A percentile compares a stretch with the other conserved stretches of the same genome.
Evolutionary conservation across 2,797 vertebrate species (phyloP).

Genomic region (Gymnoscopelus braueri): DNA sequence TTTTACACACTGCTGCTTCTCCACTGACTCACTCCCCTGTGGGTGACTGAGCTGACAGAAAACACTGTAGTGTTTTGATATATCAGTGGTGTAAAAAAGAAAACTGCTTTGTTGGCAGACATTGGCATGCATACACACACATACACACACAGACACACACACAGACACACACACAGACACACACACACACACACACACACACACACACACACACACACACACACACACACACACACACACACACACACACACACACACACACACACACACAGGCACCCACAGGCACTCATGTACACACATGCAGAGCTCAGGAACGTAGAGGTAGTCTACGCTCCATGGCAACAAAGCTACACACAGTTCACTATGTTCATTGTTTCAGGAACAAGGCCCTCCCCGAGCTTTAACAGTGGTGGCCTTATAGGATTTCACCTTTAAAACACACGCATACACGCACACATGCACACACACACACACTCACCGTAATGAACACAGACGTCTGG

Average conservation of each 20-base stretch:
- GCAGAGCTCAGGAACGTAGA: constrained; percentile 57
- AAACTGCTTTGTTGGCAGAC: constrained; percentile 36
- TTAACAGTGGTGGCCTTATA: not conserved
- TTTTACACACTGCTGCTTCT: constrained; percentile 25
- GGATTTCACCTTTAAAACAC: constrained; percentile 38
- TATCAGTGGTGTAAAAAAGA: constrained; percentile 26
- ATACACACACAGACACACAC: not conserved
- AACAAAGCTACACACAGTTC: constrained; percentile 39
- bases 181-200: not conserved
- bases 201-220: constrained; percentile 14
- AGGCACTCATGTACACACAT: not conserved
- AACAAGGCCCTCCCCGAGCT: constrained; percentile 41
- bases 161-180: constrained; percentile 44
- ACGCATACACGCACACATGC: constrained; percentile 26
- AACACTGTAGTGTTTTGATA: constrained; percentile 52
- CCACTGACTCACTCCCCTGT: constrained; percentile 64
- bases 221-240: constrained; percentile 44
- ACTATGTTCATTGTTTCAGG: constrained; percentile 40
- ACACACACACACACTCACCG: constrained; percentile 55
- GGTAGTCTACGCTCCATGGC: constrained; percentile 46
- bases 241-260: not conserved
- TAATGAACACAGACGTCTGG: constrained; percentile 31
- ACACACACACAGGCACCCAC: constrained; percentile 5
- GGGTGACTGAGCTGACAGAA: constrained; percentile 53
- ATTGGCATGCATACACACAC: constrained; percentile 22